A percentile compares a stretch with the other conserved stretches of the same genome.
Conservation (phyloP, 2,888 invertebrate species). For the Philhelius pedissequus region DNA sequence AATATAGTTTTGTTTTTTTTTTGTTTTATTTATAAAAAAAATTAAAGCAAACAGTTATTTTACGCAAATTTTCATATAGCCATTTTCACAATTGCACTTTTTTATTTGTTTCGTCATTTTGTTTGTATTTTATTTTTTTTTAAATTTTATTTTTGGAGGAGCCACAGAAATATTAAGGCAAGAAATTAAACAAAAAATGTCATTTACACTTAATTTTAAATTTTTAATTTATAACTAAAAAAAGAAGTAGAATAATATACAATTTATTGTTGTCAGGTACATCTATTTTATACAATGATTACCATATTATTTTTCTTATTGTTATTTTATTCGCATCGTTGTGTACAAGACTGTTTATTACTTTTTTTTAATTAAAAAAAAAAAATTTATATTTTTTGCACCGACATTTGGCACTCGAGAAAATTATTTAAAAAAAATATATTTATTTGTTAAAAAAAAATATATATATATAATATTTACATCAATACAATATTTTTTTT, state of each 20-base stretch:
- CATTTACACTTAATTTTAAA: slow-evolving; percentile 5
- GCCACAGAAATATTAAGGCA: slow-evolving; percentile 32
- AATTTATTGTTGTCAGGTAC: slow-evolving; percentile 69
- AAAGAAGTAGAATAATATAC: slow-evolving; percentile 31
- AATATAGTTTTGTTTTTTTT: neutral
- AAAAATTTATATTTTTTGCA: slow-evolving; percentile 48
- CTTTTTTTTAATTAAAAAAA: neutral
- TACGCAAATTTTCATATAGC: slow-evolving; percentile 46
- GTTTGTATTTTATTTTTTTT: neutral
- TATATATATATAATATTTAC: slow-evolving; percentile 60
- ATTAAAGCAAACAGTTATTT: slow-evolving; percentile 51
- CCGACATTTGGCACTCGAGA: slow-evolving; percentile 57
- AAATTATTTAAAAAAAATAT: slow-evolving; percentile 24
- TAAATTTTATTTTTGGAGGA: neutral
- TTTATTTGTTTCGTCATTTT: neutral
- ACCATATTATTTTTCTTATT: slow-evolving; percentile 38
- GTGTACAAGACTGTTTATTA: neutral
- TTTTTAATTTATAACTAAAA: slow-evolving; percentile 27
- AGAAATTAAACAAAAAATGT: slow-evolving; percentile 18
- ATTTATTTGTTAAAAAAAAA: neutral
- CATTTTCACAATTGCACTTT: slow-evolving; percentile 62
- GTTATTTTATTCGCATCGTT: slow-evolving; percentile 10
- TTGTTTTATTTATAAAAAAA: slow-evolving; percentile 42
- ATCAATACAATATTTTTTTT: neutral
- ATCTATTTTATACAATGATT: slow-evolving; percentile 70